Base-by-base conservation (phyloP, 2,888 invertebrate species). In the Xanthia togata region DNA sequence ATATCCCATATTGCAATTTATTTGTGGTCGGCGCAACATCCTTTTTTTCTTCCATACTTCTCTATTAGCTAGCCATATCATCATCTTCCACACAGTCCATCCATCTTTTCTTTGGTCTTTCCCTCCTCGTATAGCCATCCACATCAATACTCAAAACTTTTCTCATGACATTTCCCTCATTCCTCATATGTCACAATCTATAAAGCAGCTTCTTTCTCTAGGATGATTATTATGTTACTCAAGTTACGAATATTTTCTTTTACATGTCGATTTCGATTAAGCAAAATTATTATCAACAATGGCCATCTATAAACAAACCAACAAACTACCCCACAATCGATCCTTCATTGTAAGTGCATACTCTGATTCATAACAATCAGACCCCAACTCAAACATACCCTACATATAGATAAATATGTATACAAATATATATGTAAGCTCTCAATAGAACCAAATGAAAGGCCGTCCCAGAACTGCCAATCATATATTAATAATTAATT, bases 401-500 rank as follows among this genome's bases (percentile, higher is more conserved):
- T 50, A 63, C 26, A 68, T 35, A 68, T 38, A 55, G 17, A 53
- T 60, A n/a, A 31, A 59, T 31, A 74, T 44, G n/a, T 53, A 77
- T 53, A 60, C 23, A 63, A 12, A 44, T 63, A 20, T 69, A 76
- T 64, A 64, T 50, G 38, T 12, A 26, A 71, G 50, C 62, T 76
- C 74, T 81, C 84, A 81, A 83, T 86, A 71, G 80, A 55, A 63
- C 68, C 77, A 76, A 83, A 79, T 85, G 87, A 89, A 89, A 87
- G 83, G 78, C 83, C 77, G 86, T 59, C 82, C 87, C 74, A 79
- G 84, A 83, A 77, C 86, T 87, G 91, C 75, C 90, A 90, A 91
- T 91, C 91, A 90, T 80, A 70, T 86, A 83, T 76, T 84, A 86
- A 87, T 90, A 89, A 90, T 90, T 89, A 90, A 90, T 90, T 88